Conservation (phyloP, 1,140 invertebrate genomes). For the Berghia stephanieae region DNA sequence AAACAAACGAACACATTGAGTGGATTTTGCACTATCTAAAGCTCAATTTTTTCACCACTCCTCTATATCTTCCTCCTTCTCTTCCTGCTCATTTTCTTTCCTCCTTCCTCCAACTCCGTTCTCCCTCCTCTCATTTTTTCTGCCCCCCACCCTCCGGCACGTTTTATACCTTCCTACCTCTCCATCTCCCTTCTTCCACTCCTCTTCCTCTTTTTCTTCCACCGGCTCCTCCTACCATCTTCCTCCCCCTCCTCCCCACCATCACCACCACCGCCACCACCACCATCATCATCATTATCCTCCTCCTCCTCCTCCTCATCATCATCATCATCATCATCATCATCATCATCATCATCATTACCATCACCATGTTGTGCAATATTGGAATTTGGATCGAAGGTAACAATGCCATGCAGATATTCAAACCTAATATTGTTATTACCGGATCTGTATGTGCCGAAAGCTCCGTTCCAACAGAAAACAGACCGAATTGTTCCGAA, state of each 20-base stretch:
- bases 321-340: neutral
- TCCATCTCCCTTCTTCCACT: neutral
- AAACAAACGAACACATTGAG: no score
- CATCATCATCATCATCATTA: neutral
- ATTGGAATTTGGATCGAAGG: no score
- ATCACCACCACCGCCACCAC: neutral
- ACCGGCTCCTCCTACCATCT: neutral
- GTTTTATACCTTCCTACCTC: no score
- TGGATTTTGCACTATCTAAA: no score
- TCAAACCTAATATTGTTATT: no score
- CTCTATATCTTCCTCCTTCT: neutral
- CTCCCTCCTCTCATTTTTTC: neutral
- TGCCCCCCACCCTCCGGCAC: neutral
- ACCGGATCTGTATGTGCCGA: no score
- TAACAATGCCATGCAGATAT: no score
- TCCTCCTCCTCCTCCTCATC: conserved; percentile 1
- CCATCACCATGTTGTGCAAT: neutral
- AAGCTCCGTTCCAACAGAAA: no score
- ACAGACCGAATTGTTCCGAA: no score
- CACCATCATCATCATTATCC: neutral
- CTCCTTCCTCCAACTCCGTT: neutral
- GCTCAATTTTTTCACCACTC: neutral
- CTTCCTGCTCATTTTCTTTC: neutral
- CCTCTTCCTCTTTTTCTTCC: neutral
- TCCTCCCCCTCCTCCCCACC: neutral